Conservation (phyloP, 2,113 vertebrate genomes). For the Oreochromis tanganicae region DNA sequence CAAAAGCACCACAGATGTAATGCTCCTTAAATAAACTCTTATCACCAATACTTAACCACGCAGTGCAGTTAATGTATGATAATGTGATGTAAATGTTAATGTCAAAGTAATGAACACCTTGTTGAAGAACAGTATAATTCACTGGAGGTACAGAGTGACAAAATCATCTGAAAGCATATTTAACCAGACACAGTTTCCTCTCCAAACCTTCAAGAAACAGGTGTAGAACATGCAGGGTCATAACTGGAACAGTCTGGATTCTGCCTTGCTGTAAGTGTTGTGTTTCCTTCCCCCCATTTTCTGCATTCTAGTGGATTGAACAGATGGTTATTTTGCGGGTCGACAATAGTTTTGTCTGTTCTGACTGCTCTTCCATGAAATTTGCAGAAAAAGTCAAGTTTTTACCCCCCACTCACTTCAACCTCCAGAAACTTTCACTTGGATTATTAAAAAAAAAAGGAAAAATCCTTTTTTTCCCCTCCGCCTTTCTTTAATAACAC, state of each 20-base stretch:
- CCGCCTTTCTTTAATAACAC: neutral
- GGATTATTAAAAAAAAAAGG: neutral
- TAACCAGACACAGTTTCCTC: neutral
- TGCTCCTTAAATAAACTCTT: neutral
- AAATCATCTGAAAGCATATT: neutral
- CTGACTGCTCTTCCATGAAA: constrained; percentile 47
- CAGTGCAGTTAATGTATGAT: neutral
- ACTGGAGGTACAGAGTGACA: neutral
- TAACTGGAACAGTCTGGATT: neutral
- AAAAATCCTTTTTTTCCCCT: neutral
- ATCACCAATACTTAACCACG: neutral
- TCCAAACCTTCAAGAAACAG: neutral
- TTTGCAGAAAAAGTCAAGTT: neutral
- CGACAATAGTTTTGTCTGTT: constrained; percentile 42
- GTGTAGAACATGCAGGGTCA: neutral
- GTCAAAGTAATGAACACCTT: neutral
- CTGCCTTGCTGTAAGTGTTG: constrained; percentile 26
- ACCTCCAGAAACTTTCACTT: constrained; percentile 19
- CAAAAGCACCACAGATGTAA: neutral
- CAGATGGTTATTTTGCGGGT: constrained; percentile 46
- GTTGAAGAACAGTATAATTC: neutral
- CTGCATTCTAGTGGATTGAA: constrained; percentile 35
- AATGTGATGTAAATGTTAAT: neutral
- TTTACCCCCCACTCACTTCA: neutral
- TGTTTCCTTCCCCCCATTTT: constrained; percentile 5